Conservation (phyloP, 2,888 invertebrate genomes). For the Scaptomyza reducta region DNA sequence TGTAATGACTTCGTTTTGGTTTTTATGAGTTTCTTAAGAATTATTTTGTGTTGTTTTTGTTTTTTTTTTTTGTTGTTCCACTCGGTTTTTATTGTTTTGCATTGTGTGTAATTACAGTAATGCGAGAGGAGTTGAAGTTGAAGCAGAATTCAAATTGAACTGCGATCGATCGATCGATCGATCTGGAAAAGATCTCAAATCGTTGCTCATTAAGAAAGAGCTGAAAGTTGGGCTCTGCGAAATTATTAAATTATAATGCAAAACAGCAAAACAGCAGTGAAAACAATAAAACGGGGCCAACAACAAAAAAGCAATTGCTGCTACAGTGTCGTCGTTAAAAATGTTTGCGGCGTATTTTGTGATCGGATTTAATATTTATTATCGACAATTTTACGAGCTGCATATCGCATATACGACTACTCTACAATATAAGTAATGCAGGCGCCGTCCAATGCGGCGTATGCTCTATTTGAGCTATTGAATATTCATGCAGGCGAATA, state of each 20-base stretch:
- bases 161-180: slow-evolving; percentile 46
- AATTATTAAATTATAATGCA: slow-evolving; percentile 37
- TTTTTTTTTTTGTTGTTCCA: slow-evolving; percentile 10
- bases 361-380: slow-evolving; percentile 70
- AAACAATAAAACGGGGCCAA: slow-evolving; percentile 3
- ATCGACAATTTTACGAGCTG: slow-evolving; percentile 68
- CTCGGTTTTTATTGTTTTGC: slow-evolving; percentile 34
- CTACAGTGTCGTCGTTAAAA: slow-evolving; percentile 21
- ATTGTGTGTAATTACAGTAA: slow-evolving; percentile 82
- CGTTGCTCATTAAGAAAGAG: slow-evolving; percentile 67
- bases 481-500: slow-evolving; percentile 74
- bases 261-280: slow-evolving; percentile 6
- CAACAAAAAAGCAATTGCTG: not conserved
- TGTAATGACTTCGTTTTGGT: slow-evolving; percentile 72
- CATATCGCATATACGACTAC: slow-evolving; percentile 21
- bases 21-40: slow-evolving; percentile 75
- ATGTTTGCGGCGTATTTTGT: slow-evolving; percentile 11
- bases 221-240: slow-evolving; percentile 16
- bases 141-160: slow-evolving; percentile 59
- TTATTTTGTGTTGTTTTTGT: slow-evolving; percentile 48
- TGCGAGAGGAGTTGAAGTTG: slow-evolving; percentile 48
- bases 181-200: slow-evolving; percentile 36
- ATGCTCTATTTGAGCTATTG: slow-evolving; percentile 77
- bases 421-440: slow-evolving; percentile 42
- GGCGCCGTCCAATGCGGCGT: slow-evolving; percentile 67